A percentile compares a stretch with the other conserved stretches of the same genome.
These are phyloP conservation scores for Phataginus tetradactyla DNA, from an alignment of 2,797 vertebrate genomes.

Conservation along the genomic window DNA sequence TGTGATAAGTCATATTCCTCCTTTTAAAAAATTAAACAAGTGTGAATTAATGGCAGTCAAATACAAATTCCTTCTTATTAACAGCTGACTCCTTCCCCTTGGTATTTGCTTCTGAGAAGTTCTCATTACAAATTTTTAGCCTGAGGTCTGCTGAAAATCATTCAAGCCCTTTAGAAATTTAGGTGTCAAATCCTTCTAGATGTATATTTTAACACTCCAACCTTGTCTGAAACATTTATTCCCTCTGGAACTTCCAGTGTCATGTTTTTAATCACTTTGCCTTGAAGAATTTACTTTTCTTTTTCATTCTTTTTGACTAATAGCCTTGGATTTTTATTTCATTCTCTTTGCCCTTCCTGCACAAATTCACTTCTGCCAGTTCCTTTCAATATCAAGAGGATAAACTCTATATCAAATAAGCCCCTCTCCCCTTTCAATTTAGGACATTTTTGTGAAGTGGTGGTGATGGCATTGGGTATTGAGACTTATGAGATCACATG, in stretches of 20 bases:
- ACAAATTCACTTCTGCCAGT: conserved; percentile 58
- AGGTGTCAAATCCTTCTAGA: conserved; percentile 71
- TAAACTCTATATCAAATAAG: conserved; percentile 39
- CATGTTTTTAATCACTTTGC: conserved; percentile 78
- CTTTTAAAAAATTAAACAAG: conserved; percentile 66
- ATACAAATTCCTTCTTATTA: conserved; percentile 59
- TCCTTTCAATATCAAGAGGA: conserved; percentile 56
- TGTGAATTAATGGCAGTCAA: conserved; percentile 62
- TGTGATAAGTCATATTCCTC: background rate
- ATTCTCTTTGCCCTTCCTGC: conserved; percentile 62
- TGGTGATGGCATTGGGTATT: background rate
- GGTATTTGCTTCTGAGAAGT: conserved; percentile 65
- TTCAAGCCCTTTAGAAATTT: conserved; percentile 72
- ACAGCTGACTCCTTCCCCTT: conserved; percentile 11
- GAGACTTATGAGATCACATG: rapidly evolving
- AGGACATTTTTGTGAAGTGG: background rate
- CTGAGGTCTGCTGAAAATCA: conserved; percentile 72
- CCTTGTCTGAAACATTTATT: conserved; percentile 75
- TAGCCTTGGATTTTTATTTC: conserved; percentile 66
- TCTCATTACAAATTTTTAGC: conserved; percentile 76
- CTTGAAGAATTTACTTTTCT: conserved; percentile 61
- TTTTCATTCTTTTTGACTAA: conserved; percentile 63
- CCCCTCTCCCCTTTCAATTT: background rate
- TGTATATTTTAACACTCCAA: conserved; percentile 76
- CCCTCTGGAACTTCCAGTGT: conserved; percentile 66